Evolutionary conservation across 2,113 vertebrate species (phyloP).

Genomic region (Talpa occidentalis): DNA sequence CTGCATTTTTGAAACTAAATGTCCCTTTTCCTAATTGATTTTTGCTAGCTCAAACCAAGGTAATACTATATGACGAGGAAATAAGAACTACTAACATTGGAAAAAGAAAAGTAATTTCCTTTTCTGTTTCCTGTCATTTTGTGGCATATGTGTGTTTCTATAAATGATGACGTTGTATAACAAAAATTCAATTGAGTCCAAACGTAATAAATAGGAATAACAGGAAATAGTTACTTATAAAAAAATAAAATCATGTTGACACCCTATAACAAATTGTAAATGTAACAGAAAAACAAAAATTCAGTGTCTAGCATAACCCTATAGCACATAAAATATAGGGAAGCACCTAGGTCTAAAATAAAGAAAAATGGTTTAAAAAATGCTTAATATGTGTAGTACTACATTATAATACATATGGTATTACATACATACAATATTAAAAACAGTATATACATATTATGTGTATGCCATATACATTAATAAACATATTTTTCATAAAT

Average conservation of each 20-base stretch:
- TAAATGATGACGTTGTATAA: not conserved
- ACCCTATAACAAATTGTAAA: not conserved
- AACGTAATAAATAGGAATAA: not conserved
- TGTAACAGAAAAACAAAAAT: not conserved
- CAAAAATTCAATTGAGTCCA: not conserved
- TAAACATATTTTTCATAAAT: too few species aligned
- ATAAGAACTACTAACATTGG: not conserved
- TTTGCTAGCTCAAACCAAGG: not conserved
- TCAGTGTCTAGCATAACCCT: not conserved
- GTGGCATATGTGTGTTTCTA: not conserved
- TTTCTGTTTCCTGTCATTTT: not conserved
- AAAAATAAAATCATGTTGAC: not conserved
- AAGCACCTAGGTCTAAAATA: not conserved
- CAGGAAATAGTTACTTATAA: not conserved
- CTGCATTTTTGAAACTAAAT: not conserved
- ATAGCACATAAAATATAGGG: not conserved
- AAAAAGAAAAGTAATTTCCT: not conserved
- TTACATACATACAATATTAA: too few species aligned
- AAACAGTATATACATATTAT: too few species aligned
- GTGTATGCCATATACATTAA: too few species aligned
- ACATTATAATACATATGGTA: too few species aligned
- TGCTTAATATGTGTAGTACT: too few species aligned
- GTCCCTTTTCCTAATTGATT: not conserved
- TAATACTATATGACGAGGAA: not conserved
- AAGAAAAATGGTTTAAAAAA: not conserved